phyloP scores from a whole-genome alignment of 2,888 invertebrate species.

The Melieria crassipennis region DNA sequence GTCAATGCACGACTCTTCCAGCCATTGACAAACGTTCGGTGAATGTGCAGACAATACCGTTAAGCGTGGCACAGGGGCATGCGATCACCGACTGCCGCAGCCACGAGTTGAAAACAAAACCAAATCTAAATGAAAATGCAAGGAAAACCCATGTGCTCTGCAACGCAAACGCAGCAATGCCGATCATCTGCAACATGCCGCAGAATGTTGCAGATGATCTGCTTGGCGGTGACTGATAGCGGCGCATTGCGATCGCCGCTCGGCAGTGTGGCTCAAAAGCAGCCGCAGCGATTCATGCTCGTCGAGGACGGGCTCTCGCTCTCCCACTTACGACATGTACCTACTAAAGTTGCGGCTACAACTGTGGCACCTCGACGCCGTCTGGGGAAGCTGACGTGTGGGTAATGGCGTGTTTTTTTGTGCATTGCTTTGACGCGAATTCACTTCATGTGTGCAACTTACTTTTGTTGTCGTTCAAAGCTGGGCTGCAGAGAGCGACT shows the following conservation, averaged over 20 bases:
- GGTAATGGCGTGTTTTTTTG: not conserved
- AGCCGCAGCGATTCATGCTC: not conserved
- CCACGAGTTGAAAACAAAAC: not conserved
- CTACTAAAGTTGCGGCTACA: not conserved
- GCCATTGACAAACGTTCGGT: conserved; percentile 12
- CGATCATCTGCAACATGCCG: not conserved
- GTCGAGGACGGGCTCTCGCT: not conserved
- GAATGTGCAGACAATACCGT: not conserved
- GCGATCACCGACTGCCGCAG: not conserved
- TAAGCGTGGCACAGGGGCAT: not conserved
- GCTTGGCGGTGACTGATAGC: not conserved
- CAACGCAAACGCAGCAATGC: not conserved
- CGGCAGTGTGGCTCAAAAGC: not conserved
- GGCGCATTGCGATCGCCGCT: not conserved
- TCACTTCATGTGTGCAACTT: not conserved
- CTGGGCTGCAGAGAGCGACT: not conserved
- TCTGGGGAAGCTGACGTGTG: not conserved
- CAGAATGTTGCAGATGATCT: not conserved
- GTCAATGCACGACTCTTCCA: not conserved
- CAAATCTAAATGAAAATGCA: not conserved
- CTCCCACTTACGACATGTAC: not conserved
- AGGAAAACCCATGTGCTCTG: not conserved
- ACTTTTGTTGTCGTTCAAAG: not conserved
- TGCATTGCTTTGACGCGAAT: not conserved
- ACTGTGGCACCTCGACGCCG: not conserved